phyloP scores from a whole-genome alignment of 2,888 invertebrate species.

The Spodoptera exigua region DNA sequence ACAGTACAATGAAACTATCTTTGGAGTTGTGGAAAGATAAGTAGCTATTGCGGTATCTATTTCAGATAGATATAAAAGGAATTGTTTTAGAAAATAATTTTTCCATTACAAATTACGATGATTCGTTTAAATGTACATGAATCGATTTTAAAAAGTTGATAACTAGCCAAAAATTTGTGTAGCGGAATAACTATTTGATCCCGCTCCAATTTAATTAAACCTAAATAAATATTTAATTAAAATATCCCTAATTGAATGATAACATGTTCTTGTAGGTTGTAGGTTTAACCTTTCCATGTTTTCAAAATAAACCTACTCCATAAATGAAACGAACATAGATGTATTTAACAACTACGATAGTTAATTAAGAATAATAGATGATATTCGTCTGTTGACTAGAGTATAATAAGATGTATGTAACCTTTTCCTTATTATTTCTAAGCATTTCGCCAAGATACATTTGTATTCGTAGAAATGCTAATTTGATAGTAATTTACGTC shows the following conservation, averaged over 20 bases:
- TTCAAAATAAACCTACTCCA: constrained; percentile 1
- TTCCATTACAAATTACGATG: too few relatives aligned
- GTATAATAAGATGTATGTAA: background rate
- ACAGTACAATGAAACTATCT: constrained; percentile 2
- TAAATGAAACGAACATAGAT: background rate
- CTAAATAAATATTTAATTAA: too few relatives aligned
- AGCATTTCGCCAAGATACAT: background rate
- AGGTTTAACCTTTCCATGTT: background rate
- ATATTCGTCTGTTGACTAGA: too few relatives aligned
- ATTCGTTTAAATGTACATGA: too few relatives aligned
- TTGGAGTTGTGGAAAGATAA: background rate
- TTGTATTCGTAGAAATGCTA: background rate
- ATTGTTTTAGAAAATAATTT: too few relatives aligned
- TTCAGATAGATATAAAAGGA: too few relatives aligned
- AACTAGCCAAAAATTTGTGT: too few relatives aligned
- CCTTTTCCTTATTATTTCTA: constrained; percentile 4
- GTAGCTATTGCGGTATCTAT: background rate
- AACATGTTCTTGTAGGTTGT: background rate
- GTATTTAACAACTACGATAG: background rate
- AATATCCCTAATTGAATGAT: background rate
- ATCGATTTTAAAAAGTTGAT: too few relatives aligned
- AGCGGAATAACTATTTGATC: too few relatives aligned
- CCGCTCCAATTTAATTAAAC: constrained; percentile 5
- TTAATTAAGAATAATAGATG: constrained; percentile 24
- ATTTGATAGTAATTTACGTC: background rate